These are phyloP conservation scores for Micronycteris hirsuta DNA, from an alignment of 2,113 vertebrate genomes.

Conservation along the genomic window DNA sequence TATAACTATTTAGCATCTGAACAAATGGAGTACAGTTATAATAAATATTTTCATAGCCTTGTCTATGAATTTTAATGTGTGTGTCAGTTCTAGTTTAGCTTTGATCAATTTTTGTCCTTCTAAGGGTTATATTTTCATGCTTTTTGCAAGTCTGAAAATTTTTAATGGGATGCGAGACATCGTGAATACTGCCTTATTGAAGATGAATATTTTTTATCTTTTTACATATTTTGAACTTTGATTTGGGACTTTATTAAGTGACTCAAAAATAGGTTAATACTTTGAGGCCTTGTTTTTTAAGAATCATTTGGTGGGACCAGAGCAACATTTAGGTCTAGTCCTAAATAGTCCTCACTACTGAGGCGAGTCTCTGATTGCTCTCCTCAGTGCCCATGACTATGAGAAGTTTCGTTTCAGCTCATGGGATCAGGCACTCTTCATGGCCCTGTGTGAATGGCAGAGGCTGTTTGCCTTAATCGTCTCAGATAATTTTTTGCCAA, in stretches of 20 bases:
- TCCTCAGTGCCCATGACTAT: not conserved
- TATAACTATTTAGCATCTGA: not conserved
- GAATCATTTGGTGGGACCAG: not conserved
- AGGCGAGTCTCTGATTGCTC: not conserved
- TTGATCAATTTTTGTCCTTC: not conserved
- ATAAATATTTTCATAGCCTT: not conserved
- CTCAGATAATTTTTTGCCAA: not conserved
- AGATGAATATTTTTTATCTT: not conserved
- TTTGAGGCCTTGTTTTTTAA: not conserved
- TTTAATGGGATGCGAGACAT: not conserved
- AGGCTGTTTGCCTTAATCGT: not conserved
- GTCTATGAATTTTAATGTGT: not conserved
- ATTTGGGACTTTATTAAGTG: not conserved
- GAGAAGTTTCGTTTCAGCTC: not conserved
- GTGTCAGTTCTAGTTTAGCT: not conserved
- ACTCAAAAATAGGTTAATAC: not conserved
- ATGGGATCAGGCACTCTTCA: not conserved
- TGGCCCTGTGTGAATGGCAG: not conserved
- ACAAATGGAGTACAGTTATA: not conserved
- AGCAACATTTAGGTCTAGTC: not conserved
- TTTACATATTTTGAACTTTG: not conserved
- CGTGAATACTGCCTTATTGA: not conserved
- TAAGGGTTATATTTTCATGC: not conserved
- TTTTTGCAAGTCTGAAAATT: not conserved
- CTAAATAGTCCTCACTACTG: not conserved